Conservation (phyloP, 2,888 invertebrate genomes). For the Trichogramma dendrolimi region DNA sequence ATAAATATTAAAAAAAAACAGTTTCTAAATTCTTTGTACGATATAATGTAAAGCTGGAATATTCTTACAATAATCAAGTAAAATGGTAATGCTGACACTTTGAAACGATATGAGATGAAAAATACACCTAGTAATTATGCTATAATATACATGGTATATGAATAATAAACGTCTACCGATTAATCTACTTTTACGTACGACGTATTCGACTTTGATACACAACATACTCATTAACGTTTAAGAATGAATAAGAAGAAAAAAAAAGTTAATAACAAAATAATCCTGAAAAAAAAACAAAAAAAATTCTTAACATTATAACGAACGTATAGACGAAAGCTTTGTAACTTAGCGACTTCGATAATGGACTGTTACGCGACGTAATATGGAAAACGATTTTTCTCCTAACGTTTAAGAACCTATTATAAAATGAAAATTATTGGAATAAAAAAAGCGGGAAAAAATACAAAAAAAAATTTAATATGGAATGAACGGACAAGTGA, state of each 20-base stretch:
- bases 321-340: constrained; percentile 9
- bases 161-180: constrained; percentile 7
- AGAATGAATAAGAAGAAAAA: constrained; percentile 14
- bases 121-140: not conserved
- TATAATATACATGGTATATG: constrained; percentile 1
- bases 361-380: constrained; percentile 19
- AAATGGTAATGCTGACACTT: constrained; percentile 8
- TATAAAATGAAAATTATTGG: too few species aligned
- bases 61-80: constrained; percentile 18
- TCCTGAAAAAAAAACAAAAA: constrained; percentile 16
- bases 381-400: constrained; percentile 19
- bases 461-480: constrained; percentile 5
- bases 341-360: not conserved
- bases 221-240: constrained; percentile 4
- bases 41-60: constrained; percentile 17
- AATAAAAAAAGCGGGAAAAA: constrained; percentile 9
- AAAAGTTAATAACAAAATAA: constrained; percentile 5
- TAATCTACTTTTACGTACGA: constrained; percentile 17
- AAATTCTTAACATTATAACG: not conserved
- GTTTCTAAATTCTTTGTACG: constrained; percentile 27
- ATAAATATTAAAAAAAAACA: constrained; percentile 1
- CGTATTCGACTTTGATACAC: constrained; percentile 21
- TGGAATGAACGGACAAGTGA: constrained; percentile 12
- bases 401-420: not conserved
- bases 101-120: constrained; percentile 5